Evolutionary conservation across 2,888 invertebrate species (phyloP).

Genomic region (Eristalinus aeneus): DNA sequence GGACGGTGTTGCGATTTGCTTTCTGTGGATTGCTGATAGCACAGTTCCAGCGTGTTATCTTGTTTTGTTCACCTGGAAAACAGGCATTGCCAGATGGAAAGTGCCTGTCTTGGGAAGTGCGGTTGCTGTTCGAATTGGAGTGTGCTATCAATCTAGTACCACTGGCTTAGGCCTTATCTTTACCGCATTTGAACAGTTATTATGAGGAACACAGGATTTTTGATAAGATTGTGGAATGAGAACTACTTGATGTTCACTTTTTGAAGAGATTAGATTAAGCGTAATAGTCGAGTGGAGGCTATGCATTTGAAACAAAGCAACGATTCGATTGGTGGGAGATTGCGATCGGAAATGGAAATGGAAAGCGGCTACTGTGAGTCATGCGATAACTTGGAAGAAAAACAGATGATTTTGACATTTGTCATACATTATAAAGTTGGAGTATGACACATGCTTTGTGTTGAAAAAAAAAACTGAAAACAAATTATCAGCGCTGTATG

Average conservation of each 20-base stretch:
- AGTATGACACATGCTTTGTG: no score
- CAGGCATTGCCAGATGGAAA: not conserved
- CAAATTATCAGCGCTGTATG: no score
- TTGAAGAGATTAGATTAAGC: not conserved
- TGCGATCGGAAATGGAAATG: not conserved
- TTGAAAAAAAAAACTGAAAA: no score
- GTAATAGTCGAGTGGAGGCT: not conserved
- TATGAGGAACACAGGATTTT: not conserved
- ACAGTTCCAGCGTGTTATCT: constrained; percentile 20
- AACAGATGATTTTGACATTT: not conserved
- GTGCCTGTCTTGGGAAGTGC: not conserved
- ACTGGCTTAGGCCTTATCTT: not conserved
- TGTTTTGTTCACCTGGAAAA: not conserved
- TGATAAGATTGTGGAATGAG: not conserved
- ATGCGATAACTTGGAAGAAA: not conserved
- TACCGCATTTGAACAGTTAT: not conserved
- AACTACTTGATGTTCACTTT: not conserved
- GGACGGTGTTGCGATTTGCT: not conserved
- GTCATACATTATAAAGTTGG: not conserved
- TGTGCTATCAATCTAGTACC: not conserved
- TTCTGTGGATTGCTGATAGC: not conserved
- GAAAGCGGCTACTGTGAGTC: not conserved
- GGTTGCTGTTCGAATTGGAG: not conserved
- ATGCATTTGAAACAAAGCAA: not conserved
- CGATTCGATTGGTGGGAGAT: not conserved